Base-by-base conservation (phyloP, 2,113 vertebrate genomes). In the Sardina pilchardus region DNA sequence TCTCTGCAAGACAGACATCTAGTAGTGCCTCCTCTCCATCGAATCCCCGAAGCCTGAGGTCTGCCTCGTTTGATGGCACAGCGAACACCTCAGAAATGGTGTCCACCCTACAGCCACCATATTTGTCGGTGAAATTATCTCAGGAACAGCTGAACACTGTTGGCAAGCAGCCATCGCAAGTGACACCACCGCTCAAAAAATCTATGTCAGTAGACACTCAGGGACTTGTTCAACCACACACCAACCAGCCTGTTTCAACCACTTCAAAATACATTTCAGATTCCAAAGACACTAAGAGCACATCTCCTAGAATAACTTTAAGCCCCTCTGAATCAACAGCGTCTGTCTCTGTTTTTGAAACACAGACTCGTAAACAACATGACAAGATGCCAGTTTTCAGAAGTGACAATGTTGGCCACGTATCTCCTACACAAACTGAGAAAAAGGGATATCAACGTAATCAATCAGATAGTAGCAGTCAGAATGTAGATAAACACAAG, bases 1-100 rank as follows among this genome's bases (percentile, higher is more conserved):
- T 91, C 82, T 94, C 94, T 12, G 78, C 81, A 75, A 89, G 93
- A 85, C 88, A 88, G 83, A 34, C 90, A 80, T 85, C 89, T 39
- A 12, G 89, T 88, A 90, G 90, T 86, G 30, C 71, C 86, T 7
- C 86, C 90, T 80, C 90, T 91, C 63, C 88, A 85, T 36, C 88
- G 47, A 81, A 19, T 1, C 4, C 85, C 10, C 56, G 71, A 53
- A 75, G 67, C 0, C 86, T 82, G 14, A 56, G 36, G 80, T 88
- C 83, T 34, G 47, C 75, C 36, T 87, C 86, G 42, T 59, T 80
- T 42, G 45, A 78, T 59, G 86, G 42, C 78, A 36, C 80, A 82
- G 42, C 45, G n/a, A 83, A 63, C 67, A 17, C 12, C 21, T n/a
- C 44, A 81, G 42, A 63, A 42, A n/a, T 56, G 59, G 30, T 71